Percentiles rank a stretch among this genome's conserved stretches.
These are phyloP conservation scores for Heliconius hortense DNA, from an alignment of 2,888 invertebrate genomes.

Conservation along the genomic window DNA sequence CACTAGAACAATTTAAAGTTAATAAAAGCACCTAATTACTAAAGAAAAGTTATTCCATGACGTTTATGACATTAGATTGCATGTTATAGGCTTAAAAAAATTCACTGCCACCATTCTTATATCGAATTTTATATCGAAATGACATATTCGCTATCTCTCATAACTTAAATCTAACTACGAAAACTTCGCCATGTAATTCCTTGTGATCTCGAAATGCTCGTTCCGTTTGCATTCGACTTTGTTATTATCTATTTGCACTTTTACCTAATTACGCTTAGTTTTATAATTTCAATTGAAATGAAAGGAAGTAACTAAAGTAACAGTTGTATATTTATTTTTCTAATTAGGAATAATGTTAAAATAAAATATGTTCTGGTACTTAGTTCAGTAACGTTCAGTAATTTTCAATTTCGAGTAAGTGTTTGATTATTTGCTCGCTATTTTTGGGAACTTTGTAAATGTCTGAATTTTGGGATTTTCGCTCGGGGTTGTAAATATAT, in stretches of 20 bases:
- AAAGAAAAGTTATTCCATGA: no score
- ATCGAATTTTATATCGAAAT: not conserved
- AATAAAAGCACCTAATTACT: no score
- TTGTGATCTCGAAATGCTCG: slow-evolving; percentile 62
- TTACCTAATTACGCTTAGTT: slow-evolving; percentile 46
- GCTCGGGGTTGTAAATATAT: no score
- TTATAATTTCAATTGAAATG: not conserved
- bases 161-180: slow-evolving; percentile 47
- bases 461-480: no score
- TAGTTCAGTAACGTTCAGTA: no score
- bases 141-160: slow-evolving; percentile 24
- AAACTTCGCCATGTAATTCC: slow-evolving; percentile 63
- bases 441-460: no score
- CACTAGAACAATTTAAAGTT: no score
- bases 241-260: slow-evolving; percentile 54
- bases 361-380: not conserved
- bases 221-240: slow-evolving; percentile 52
- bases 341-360: not conserved
- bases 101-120: not conserved
- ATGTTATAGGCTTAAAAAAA: not conserved
- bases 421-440: no score
- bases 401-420: no score
- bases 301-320: not conserved
- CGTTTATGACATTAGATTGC: no score
- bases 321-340: not conserved